Conservation (phyloP, 2,888 invertebrate genomes). For the Oegoconia quadripuncta region DNA sequence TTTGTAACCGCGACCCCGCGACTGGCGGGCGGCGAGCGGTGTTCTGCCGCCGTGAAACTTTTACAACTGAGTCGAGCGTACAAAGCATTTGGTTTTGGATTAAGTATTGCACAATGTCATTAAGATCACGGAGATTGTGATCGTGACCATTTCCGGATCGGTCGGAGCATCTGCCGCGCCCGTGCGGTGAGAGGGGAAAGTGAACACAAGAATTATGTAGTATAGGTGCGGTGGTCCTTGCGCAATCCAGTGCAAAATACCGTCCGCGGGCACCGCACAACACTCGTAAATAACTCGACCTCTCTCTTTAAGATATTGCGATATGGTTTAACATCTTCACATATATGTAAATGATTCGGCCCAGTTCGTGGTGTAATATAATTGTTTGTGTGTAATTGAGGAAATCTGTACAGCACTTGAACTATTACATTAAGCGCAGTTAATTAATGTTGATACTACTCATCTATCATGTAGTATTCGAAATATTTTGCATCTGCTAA, state of each 20-base stretch:
- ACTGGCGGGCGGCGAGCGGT: no score
- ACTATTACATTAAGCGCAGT: not conserved
- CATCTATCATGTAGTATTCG: no score
- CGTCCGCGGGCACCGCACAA: no score
- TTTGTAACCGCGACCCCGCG: no score
- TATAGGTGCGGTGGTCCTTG: slow-evolving; percentile 6
- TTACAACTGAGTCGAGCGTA: no score
- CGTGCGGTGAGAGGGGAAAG: slow-evolving; percentile 23
- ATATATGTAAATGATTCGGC: not conserved
- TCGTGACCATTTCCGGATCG: slow-evolving; percentile 19
- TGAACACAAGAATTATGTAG: slow-evolving; percentile 5
- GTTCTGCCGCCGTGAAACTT: no score
- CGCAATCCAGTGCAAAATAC: slow-evolving; percentile 5
- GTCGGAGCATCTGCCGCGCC: slow-evolving; percentile 8
- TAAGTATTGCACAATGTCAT: no score
- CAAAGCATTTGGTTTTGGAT: no score
- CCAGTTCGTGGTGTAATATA: not conserved
- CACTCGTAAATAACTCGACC: slow-evolving; percentile 11
- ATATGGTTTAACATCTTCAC: slow-evolving; percentile 11
- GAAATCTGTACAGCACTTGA: no score
- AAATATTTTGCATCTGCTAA: no score
- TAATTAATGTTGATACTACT: no score
- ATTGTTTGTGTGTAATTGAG: not conserved
- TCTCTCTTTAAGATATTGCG: slow-evolving; percentile 17
- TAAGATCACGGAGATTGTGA: no score